A percentile compares a stretch with the other conserved stretches of the same genome.
Evolutionary conservation across 2,797 vertebrate species (phyloP).

Genomic region (Serranus cabrilla): DNA sequence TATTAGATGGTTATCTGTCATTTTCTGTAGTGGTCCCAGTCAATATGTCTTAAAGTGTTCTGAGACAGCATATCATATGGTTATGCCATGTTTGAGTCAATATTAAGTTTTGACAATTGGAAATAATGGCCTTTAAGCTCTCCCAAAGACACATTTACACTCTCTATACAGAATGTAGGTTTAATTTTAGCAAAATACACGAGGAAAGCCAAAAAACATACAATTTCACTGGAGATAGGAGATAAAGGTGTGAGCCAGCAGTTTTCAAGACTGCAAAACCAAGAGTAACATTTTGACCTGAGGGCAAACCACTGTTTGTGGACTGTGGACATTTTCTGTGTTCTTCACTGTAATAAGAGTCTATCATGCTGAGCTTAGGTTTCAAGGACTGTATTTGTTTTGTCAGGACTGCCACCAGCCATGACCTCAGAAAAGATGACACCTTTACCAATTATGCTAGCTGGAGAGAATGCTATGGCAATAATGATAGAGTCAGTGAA

Average conservation of each 20-base stretch:
- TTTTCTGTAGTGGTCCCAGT: too few relatives aligned
- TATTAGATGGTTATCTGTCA: too few relatives aligned
- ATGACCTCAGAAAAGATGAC: slow-evolving; percentile 6
- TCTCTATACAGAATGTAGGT: neutral
- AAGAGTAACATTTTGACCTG: neutral
- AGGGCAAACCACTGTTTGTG: slow-evolving; percentile 20
- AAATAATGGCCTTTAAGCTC: neutral
- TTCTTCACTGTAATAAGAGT: slow-evolving; percentile 18
- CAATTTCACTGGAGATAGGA: neutral
- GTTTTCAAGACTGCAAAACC: slow-evolving; percentile 10
- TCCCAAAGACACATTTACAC: neutral
- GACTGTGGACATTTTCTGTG: slow-evolving; percentile 9
- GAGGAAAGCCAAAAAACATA: neutral
- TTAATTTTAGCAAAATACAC: neutral
- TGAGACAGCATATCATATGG: too few relatives aligned
- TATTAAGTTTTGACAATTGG: slow-evolving; percentile 21
- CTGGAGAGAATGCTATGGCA: neutral
- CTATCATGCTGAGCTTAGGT: slow-evolving; percentile 17
- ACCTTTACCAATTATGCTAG: neutral
- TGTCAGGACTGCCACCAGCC: slow-evolving; percentile 7
- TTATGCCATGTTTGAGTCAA: too few relatives aligned
- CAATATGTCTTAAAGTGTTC: too few relatives aligned
- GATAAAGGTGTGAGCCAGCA: neutral
- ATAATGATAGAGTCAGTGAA: neutral
- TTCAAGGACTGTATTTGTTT: slow-evolving; percentile 10